Percentiles rank a stretch among this genome's conserved stretches.
Conservation (phyloP, 1,140 invertebrate species). For the Lasaia peninsularis region DNA sequence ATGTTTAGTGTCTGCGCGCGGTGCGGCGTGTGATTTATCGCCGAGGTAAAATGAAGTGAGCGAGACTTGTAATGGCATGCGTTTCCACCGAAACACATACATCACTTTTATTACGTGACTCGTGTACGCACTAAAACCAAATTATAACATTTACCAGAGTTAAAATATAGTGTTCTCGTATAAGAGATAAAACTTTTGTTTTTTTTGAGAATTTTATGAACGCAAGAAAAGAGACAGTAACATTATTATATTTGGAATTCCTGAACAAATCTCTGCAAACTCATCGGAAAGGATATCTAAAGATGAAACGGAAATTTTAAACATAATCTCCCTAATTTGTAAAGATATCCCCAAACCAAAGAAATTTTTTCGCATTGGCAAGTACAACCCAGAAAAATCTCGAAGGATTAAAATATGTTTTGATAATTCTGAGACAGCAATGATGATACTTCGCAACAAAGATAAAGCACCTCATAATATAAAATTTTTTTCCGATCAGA, state of each 20-base stretch:
- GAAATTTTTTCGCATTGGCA: slow-evolving; percentile 21
- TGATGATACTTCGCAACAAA: slow-evolving; percentile 20
- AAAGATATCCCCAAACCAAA: slow-evolving; percentile 14
- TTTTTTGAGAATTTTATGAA: too few relatives aligned
- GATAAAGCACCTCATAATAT: slow-evolving; percentile 8
- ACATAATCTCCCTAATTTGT: slow-evolving; percentile 11
- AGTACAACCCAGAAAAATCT: slow-evolving; percentile 19
- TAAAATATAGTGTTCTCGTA: too few relatives aligned
- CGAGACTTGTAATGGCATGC: slow-evolving; percentile 29
- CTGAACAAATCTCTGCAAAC: slow-evolving; percentile 9
- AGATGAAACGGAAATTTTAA: slow-evolving; percentile 18
- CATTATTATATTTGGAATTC: slow-evolving; percentile 20
- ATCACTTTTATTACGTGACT: slow-evolving; percentile 31
- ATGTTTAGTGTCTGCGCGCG: background rate
- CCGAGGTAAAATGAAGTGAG: background rate
- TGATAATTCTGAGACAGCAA: slow-evolving; percentile 19
- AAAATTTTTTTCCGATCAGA: slow-evolving; percentile 7
- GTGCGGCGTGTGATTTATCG: background rate
- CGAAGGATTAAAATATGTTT: slow-evolving; percentile 21
- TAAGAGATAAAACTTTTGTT: too few relatives aligned
- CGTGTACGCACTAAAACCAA: slow-evolving; percentile 16
- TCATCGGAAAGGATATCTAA: background rate
- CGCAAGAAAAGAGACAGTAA: slow-evolving; percentile 20
- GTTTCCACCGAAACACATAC: slow-evolving; percentile 24
- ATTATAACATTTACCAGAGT: too few relatives aligned